Percentiles rank a stretch among this genome's conserved stretches.
Evolutionary conservation across 2,888 invertebrate species (phyloP).

Genomic region (Dicyrtomina minuta): DNA sequence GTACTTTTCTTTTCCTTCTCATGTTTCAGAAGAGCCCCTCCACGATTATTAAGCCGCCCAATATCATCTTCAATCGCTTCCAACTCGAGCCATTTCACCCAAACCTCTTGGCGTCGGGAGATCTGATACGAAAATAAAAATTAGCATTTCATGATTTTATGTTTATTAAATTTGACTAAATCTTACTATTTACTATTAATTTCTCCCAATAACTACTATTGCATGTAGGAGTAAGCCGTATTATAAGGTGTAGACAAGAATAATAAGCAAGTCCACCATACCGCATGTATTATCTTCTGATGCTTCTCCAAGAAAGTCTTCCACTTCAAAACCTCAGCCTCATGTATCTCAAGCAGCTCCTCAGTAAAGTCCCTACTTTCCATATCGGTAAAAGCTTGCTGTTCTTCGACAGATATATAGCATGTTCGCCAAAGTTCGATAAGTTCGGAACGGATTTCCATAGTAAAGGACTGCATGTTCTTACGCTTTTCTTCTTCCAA

Average conservation of each 20-base stretch:
- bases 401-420: slow-evolving; percentile 1
- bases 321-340: slow-evolving; percentile 22
- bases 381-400: slow-evolving; percentile 4
- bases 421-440: slow-evolving; percentile 18
- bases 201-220: too few species aligned
- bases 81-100: slow-evolving; percentile 23
- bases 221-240: too few species aligned
- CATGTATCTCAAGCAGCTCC: slow-evolving; percentile 20
- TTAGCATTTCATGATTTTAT: too few species aligned
- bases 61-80: slow-evolving; percentile 31
- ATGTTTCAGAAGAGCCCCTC: slow-evolving; percentile 29
- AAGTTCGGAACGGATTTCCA: slow-evolving; percentile 24
- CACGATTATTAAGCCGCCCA: slow-evolving; percentile 19
- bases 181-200: too few species aligned
- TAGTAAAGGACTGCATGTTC: slow-evolving; percentile 25
- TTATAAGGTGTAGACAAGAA: too few species aligned
- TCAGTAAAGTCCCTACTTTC: slow-evolving; percentile 15
- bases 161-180: neutral
- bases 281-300: slow-evolving; percentile 20
- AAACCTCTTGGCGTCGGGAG: neutral
- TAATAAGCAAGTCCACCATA: too few species aligned
- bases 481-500: slow-evolving; percentile 25
- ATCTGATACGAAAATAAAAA: neutral
- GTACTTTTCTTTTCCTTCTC: slow-evolving; percentile 25
- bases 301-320: slow-evolving; percentile 18